Conservation (phyloP, 1,140 invertebrate species). For the Halictus rubicundus region DNA sequence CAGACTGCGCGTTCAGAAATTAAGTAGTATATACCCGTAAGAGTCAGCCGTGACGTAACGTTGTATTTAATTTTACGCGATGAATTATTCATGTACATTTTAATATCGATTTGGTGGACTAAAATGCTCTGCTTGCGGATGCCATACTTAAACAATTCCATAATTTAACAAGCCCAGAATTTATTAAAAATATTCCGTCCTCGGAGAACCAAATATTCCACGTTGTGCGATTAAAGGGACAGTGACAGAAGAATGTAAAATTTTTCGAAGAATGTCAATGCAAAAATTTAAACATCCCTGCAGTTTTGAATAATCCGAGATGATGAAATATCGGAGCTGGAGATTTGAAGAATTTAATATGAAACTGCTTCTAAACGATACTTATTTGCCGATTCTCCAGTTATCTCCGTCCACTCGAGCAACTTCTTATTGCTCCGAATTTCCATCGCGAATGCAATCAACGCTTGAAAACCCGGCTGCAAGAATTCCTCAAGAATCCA, state of each 20-base stretch:
- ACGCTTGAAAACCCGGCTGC: background rate
- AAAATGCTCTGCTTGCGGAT: too few species aligned
- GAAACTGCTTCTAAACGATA: background rate
- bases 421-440: background rate
- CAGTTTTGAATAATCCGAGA: too few species aligned
- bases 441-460: constrained; percentile 29
- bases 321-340: too few species aligned
- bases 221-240: too few species aligned
- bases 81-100: background rate
- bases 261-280: too few species aligned
- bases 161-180: too few species aligned
- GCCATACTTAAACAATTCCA: too few species aligned
- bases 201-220: too few species aligned
- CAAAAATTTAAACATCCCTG: too few species aligned
- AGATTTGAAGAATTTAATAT: background rate
- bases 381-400: constrained; percentile 15
- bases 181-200: too few species aligned
- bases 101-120: background rate
- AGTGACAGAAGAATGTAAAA: too few species aligned
- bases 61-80: background rate
- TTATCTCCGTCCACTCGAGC: background rate
- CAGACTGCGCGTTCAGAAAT: background rate
- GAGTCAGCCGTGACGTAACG: constrained; percentile 4
- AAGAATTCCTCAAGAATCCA: background rate
- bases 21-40: constrained; percentile 9